These are phyloP conservation scores for Archips xylosteana DNA, from an alignment of 2,888 invertebrate species.

Conservation along the genomic window DNA sequence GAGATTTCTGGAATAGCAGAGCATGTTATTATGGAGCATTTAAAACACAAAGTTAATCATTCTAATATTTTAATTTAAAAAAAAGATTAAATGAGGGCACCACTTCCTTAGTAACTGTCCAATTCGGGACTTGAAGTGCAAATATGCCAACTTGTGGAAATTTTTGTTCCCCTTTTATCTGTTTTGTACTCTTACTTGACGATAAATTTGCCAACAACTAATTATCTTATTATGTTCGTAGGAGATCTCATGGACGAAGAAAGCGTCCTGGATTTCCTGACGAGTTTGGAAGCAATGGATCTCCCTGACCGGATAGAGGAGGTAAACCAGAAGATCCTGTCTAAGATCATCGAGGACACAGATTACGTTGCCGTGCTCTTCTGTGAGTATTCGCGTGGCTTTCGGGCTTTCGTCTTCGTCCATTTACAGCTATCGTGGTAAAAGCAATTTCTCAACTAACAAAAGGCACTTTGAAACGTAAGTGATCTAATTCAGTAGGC, in stretches of 20 bases:
- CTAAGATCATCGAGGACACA: constrained; percentile 96
- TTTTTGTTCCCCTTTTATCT: too few relatives aligned
- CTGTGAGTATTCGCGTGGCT: constrained; percentile 89
- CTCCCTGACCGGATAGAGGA: constrained; percentile 97
- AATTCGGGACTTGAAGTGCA: too few relatives aligned
- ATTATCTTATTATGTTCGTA: constrained; percentile 62
- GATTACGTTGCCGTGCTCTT: constrained; percentile 97
- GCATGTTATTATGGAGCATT: too few relatives aligned
- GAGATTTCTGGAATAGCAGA: too few relatives aligned
- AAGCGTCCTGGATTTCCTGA: constrained; percentile 96
- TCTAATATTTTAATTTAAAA: too few relatives aligned
- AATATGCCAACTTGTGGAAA: too few relatives aligned
- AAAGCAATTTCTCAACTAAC: constrained; percentile 74
- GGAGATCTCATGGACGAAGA: constrained; percentile 98
- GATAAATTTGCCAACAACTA: not conserved
- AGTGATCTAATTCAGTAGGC: constrained; percentile 12
- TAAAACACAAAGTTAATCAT: too few relatives aligned
- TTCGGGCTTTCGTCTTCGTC: constrained; percentile 65
- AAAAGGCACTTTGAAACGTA: constrained; percentile 49
- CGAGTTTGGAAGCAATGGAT: constrained; percentile 97
- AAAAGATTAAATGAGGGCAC: not conserved
- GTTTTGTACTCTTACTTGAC: too few relatives aligned
- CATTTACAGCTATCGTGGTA: constrained; percentile 73
- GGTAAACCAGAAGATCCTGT: constrained; percentile 95
- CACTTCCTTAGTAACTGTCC: too few relatives aligned